Conservation (phyloP, 1,140 invertebrate genomes). For the Drosophila teissieri region DNA sequence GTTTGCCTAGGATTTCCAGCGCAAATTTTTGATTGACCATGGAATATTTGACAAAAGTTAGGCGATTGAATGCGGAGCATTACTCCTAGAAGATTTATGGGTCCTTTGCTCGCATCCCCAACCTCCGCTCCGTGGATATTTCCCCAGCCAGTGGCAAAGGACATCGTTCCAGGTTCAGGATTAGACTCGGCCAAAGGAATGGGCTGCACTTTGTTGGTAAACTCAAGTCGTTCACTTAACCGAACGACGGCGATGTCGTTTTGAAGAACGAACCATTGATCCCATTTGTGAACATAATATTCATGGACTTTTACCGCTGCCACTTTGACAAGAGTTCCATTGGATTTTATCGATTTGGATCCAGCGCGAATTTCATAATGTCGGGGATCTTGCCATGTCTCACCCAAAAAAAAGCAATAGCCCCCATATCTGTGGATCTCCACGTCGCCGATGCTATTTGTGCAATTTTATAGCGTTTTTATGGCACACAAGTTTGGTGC, state of each 20-base stretch:
- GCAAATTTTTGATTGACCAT: not conserved
- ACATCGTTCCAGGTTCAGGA: not conserved
- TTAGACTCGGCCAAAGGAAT: not conserved
- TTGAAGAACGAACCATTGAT: too few relatives aligned
- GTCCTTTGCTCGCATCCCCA: fast-evolving
- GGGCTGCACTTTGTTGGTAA: not conserved
- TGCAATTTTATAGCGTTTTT: slow-evolving; percentile 80
- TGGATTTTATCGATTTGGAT: not conserved
- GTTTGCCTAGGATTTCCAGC: not conserved
- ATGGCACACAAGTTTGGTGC: slow-evolving; percentile 68
- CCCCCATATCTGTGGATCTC: slow-evolving; percentile 30
- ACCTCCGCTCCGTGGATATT: too few relatives aligned
- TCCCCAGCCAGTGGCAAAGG: not conserved
- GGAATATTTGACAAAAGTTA: fast-evolving
- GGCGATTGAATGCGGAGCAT: not conserved
- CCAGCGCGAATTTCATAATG: not conserved
- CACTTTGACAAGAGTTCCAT: not conserved
- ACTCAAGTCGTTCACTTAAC: not conserved
- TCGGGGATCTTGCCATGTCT: not conserved
- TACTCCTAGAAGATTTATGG: not conserved
- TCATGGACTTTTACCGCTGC: not conserved
- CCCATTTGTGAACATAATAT: too few relatives aligned
- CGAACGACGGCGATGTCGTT: not conserved
- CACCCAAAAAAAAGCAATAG: not conserved
- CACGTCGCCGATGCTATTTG: slow-evolving; percentile 63